Conservation (phyloP, 2,888 invertebrate genomes). For the Drosophila subquinaria region DNA sequence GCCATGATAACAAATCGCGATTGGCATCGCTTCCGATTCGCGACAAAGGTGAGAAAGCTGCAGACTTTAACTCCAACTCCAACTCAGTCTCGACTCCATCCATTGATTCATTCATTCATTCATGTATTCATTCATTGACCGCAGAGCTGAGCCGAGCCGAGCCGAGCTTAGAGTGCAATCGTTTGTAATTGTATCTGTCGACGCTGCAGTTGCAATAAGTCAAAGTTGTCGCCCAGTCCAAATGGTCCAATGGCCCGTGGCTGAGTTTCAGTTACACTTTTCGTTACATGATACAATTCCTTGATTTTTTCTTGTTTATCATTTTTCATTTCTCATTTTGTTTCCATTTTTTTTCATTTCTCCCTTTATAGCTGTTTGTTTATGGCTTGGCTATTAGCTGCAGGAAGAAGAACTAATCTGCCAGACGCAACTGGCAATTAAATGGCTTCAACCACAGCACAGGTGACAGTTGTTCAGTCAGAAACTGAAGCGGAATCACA, state of each 20-base stretch:
- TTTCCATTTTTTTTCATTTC: constrained; percentile 14
- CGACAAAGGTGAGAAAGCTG: constrained; percentile 74
- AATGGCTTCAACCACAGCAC: constrained; percentile 59
- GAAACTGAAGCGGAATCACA: neutral
- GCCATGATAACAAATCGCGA: constrained; percentile 73
- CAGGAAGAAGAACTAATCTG: constrained; percentile 56
- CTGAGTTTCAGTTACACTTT: constrained; percentile 67
- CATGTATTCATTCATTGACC: constrained; percentile 65
- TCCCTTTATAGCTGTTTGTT: constrained; percentile 50
- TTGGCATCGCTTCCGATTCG: constrained; percentile 74
- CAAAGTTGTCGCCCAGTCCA: constrained; percentile 59
- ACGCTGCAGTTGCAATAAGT: constrained; percentile 75
- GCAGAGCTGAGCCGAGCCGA: constrained; percentile 47
- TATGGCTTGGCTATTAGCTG: constrained; percentile 72
- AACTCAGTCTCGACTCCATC: neutral
- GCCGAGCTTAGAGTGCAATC: constrained; percentile 44
- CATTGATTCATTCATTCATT: constrained; percentile 19
- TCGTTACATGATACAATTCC: constrained; percentile 62
- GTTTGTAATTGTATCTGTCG: constrained; percentile 74
- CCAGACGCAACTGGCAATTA: constrained; percentile 38
- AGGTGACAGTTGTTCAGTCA: constrained; percentile 40
- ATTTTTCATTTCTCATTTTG: neutral
- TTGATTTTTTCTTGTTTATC: neutral
- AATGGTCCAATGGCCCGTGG: constrained; percentile 36
- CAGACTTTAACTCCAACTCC: constrained; percentile 1